Percentiles rank a stretch among this genome's conserved stretches.
Evolutionary conservation across 2,888 invertebrate genomes (phyloP).

Genomic region (Adelphocoris suturalis): DNA sequence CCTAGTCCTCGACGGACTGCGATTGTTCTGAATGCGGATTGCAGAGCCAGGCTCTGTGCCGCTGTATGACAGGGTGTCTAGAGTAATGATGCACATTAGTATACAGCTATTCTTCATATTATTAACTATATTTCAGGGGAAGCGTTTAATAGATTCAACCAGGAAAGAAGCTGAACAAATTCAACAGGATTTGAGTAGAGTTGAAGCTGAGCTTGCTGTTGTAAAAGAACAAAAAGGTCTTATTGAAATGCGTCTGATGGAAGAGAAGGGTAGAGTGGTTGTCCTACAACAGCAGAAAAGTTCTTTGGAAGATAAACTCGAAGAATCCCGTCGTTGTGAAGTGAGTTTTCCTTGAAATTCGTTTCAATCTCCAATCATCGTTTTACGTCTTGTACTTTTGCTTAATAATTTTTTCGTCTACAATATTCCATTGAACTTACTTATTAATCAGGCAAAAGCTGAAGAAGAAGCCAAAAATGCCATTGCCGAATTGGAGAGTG

Average conservation of each 20-base stretch:
- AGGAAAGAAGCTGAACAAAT: conserved; percentile 76
- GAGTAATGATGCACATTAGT: too few relatives aligned
- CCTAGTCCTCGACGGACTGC: too few relatives aligned
- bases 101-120: too few relatives aligned
- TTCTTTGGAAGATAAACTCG: conserved; percentile 80
- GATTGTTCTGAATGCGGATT: too few relatives aligned
- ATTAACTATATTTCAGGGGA: conserved; percentile 74
- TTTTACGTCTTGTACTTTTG: neutral
- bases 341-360: neutral
- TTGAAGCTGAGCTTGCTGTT: conserved; percentile 79
- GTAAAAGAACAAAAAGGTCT: conserved; percentile 80
- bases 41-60: too few relatives aligned
- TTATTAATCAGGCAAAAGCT: conserved; percentile 78
- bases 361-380: neutral
- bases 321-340: conserved; percentile 78
- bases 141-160: conserved; percentile 76
- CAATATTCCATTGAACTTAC: neutral
- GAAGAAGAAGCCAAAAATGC: conserved; percentile 78
- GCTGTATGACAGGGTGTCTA: too few relatives aligned
- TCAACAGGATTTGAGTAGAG: conserved; percentile 77
- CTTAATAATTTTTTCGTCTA: neutral
- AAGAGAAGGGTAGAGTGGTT: conserved; percentile 80
- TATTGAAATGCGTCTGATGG: conserved; percentile 80
- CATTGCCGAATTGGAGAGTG: conserved; percentile 82
- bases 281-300: conserved; percentile 82